These are phyloP conservation scores for Rhopalosiphum maidis DNA, from an alignment of 1,140 invertebrate genomes.

Conservation along the genomic window DNA sequence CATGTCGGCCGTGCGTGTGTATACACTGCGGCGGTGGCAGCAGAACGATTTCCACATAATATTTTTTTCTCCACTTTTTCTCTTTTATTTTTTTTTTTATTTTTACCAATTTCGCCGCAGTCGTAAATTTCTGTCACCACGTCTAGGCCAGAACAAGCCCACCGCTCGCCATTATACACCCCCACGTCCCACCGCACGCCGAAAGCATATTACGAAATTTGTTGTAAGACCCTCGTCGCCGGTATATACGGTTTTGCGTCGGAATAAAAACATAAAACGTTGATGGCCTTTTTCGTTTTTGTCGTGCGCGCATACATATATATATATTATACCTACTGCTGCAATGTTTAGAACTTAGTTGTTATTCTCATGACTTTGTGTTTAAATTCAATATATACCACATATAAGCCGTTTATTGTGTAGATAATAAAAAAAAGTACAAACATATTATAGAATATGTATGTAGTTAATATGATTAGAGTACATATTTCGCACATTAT, in stretches of 20 bases:
- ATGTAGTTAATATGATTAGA: neutral
- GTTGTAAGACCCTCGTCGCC: neutral
- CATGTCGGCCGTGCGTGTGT: neutral
- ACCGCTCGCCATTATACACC: neutral
- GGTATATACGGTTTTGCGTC: neutral
- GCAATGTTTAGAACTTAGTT: neutral
- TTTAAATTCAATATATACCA: slow-evolving; percentile 11
- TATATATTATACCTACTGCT: neutral
- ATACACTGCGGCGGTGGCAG: neutral
- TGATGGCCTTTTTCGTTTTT: slow-evolving; percentile 29
- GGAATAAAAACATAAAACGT: slow-evolving; percentile 35
- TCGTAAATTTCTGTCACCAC: slow-evolving; percentile 50
- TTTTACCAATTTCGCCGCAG: slow-evolving; percentile 32
- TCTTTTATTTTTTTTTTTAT: neutral
- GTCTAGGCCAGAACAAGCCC: slow-evolving; percentile 26
- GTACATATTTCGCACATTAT: no score
- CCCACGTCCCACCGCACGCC: neutral
- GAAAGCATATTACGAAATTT: neutral
- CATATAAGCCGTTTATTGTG: neutral
- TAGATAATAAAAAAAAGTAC: neutral
- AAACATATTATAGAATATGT: neutral
- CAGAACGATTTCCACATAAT: slow-evolving; percentile 38
- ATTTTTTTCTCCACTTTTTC: neutral
- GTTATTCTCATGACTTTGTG: neutral
- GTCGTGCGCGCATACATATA: neutral